A percentile compares a stretch with the other conserved stretches of the same genome.
Conservation (phyloP, 2,113 vertebrate species). For the Vulpes ferrilata region DNA sequence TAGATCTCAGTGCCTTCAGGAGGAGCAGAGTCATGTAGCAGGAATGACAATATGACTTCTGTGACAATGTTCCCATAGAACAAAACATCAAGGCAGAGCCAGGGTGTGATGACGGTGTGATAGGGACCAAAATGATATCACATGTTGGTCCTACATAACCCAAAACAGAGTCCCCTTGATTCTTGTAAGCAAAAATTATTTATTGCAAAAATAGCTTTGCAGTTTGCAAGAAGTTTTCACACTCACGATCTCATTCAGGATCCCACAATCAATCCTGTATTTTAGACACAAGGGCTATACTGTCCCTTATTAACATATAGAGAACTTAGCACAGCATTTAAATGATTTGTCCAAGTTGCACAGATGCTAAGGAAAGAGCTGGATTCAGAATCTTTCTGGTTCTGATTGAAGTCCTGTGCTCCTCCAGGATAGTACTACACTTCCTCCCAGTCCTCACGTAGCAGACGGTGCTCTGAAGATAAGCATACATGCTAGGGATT, state of each 20-base stretch:
- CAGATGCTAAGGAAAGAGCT: not conserved
- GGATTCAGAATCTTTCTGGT: not conserved
- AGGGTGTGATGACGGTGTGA: not conserved
- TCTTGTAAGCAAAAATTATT: conserved; percentile 13
- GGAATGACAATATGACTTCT: not conserved
- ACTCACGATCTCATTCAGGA: not conserved
- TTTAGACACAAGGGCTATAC: not conserved
- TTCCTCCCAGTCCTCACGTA: not conserved
- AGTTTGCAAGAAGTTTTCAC: not conserved
- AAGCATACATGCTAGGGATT: not conserved
- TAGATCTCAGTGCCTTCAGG: not conserved
- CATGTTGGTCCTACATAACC: not conserved
- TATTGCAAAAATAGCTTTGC: not conserved
- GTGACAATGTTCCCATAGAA: not conserved
- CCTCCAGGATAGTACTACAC: not conserved
- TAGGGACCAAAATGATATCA: not conserved
- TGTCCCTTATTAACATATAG: not conserved
- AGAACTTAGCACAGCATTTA: conserved; percentile 5
- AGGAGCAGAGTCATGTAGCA: not conserved
- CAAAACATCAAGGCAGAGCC: not conserved
- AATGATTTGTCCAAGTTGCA: not conserved
- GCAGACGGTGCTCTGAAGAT: not conserved
- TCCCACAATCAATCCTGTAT: not conserved
- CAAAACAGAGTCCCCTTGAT: not conserved
- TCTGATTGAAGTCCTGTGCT: not conserved